Base-by-base conservation (phyloP, 2,113 vertebrate species). In the Rhea pennata region DNA sequence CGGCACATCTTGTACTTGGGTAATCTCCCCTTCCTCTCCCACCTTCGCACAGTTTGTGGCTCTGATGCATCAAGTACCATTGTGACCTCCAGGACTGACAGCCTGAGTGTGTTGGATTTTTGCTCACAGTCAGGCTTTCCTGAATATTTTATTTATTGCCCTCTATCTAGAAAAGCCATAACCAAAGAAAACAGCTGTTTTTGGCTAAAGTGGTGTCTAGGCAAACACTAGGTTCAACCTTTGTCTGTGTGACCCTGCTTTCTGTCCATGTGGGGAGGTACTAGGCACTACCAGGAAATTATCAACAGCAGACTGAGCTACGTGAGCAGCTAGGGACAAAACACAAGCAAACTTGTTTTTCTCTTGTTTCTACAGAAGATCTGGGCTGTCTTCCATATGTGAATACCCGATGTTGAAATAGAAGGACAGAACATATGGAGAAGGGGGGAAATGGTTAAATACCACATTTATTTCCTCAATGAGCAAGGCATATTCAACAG, bases 201-300 rank as follows among this genome's bases (percentile, higher is more conserved):
- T 40, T 26, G 22, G n/a, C 53, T 46, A 11, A 75, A 85, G 44
- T 6, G 17, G 5, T 36, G 17, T 50, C 42, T 31, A 36, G 36
- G 40, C 3, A 21, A 59, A 39, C 16, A 10, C 0, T 1, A 94
- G 33, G 21, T 12, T 46, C 14, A 12, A 24, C 33, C 27, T 21
- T 71, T 19, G 22, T 72, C 21, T 1, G 6, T 0, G 0, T 39
- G 27, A 82, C 12, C 36, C 71, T 31, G 17, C 36, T 69, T 24
- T 78, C 42, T 75, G 62, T 10, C 15, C 1, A n/a, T 22, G 0
- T 0, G 13, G 11, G 15, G 23, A 64, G 19, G 31, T 14, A 73
- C 6, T 16, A 4, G 1, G 13, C 5, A 2, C 20, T 48, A 6
- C 12, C 36, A 0, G 0, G 59, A 39, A 29, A 54, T 42, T 19